These are phyloP conservation scores for Serripes groenlandicus DNA, from an alignment of 2,888 invertebrate species.

Conservation along the genomic window DNA sequence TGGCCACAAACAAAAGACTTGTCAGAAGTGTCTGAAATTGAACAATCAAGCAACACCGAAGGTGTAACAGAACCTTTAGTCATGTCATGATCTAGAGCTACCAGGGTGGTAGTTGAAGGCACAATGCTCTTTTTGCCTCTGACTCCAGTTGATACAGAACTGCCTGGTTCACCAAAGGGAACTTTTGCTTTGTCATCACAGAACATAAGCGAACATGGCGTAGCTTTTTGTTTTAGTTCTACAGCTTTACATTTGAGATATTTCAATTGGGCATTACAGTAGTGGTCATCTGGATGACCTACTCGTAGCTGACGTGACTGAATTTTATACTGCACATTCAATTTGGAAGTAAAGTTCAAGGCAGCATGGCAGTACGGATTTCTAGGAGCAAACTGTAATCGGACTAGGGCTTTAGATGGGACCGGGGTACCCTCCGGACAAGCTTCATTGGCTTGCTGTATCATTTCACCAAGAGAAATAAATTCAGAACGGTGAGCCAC, in stretches of 20 bases:
- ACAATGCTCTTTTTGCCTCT: slow-evolving; percentile 39
- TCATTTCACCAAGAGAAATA: slow-evolving; percentile 37
- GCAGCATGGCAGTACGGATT: slow-evolving; percentile 55
- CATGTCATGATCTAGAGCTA: slow-evolving; percentile 49
- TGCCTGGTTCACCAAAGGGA: slow-evolving; percentile 44
- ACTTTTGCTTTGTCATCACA: slow-evolving; percentile 58
- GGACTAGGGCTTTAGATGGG: slow-evolving; percentile 57
- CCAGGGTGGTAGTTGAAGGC: slow-evolving; percentile 28
- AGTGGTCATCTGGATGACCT: slow-evolving; percentile 56
- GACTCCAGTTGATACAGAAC: slow-evolving; percentile 35
- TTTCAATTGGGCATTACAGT: slow-evolving; percentile 52
- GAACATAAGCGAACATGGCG: not conserved
- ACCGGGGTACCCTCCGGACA: slow-evolving; percentile 56
- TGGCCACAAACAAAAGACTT: slow-evolving; percentile 40
- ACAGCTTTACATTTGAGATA: slow-evolving; percentile 49
- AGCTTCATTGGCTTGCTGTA: slow-evolving; percentile 27
- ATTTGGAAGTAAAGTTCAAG: slow-evolving; percentile 48
- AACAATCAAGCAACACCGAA: slow-evolving; percentile 23
- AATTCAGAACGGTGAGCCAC: not conserved
- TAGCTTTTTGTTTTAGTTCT: slow-evolving; percentile 16
- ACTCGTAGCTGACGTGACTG: slow-evolving; percentile 57
- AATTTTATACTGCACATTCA: slow-evolving; percentile 64
- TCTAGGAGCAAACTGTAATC: slow-evolving; percentile 64
- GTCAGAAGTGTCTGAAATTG: slow-evolving; percentile 18
- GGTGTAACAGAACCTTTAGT: slow-evolving; percentile 24